Evolutionary conservation across 2,888 invertebrate genomes (phyloP).

Genomic region (Alloplasta piceator): DNA sequence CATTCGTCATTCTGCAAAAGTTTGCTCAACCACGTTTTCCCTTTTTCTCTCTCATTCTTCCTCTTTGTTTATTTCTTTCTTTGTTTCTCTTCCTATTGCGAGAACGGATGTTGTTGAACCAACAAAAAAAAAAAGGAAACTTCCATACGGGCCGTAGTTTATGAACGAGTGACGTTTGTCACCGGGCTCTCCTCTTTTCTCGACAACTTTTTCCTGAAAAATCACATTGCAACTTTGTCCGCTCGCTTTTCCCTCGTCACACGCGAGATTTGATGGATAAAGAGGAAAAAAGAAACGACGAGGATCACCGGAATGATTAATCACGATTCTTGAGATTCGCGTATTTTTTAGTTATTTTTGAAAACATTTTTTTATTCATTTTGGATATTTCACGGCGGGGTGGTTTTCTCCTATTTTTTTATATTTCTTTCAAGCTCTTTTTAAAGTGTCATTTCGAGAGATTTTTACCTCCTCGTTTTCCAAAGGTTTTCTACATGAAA

Average conservation of each 20-base stretch:
- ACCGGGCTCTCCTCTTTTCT: conserved; percentile 28
- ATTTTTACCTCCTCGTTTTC: conserved; percentile 5
- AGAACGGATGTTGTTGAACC: conserved; percentile 4
- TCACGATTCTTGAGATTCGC: neutral
- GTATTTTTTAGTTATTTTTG: neutral
- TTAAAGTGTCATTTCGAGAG: too few species aligned
- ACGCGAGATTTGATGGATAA: conserved; percentile 19
- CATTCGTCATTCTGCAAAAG: conserved; percentile 71
- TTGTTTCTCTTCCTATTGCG: neutral
- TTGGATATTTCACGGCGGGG: too few species aligned
- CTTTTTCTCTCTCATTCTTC: neutral
- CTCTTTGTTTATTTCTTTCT: conserved; percentile 15
- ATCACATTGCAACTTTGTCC: conserved; percentile 41
- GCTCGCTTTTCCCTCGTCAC: neutral
- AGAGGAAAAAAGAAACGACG: neutral
- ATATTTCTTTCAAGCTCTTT: too few species aligned
- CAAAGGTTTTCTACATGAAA: too few species aligned
- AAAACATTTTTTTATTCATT: too few species aligned
- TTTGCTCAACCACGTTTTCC: conserved; percentile 49
- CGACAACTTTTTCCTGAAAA: conserved; percentile 27
- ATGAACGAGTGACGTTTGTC: conserved; percentile 49
- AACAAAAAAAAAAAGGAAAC: conserved; percentile 8
- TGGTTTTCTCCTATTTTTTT: too few species aligned
- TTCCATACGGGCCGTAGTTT: conserved; percentile 39
- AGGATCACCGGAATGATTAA: conserved; percentile 29